Base-by-base conservation (phyloP, 2,113 vertebrate genomes). In the Pseudois nayaur region DNA sequence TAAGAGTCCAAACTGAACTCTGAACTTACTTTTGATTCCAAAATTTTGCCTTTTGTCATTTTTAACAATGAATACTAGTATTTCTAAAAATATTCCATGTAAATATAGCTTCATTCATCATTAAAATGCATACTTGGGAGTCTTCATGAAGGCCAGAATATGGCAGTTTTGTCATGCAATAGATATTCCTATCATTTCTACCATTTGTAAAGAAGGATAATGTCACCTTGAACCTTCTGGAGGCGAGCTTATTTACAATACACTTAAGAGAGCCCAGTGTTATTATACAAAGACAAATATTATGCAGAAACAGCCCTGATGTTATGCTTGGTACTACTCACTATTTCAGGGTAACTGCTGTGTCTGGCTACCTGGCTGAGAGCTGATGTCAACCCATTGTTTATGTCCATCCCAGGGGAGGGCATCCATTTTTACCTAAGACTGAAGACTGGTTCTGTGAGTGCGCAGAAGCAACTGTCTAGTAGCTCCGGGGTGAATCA, bases 401-500 rank as follows among this genome's bases (percentile, higher is more conserved):
- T 96, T 86, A 55, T 36, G 91, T 95, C 95, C 97, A 76, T 87
- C 25, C 91, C 45, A 29, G 1, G 91, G 96, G 31, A 62, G 90
- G 94, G 76, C 54, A 89, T 31, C 45, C 79, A 89, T 95, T 97
- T 94, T 85, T 88, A 89, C 86, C 79, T 29, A 86, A 85, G 87
- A 91, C 8, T 88, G 59, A 89, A 94, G 89, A 59, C 96, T 92
- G 88, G 62, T 23, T 89, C 93, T 50, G 52, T 36, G 90, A 90
- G 45, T 5, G 59, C 14, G 43, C 29, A 92, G 94, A 96, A 57
- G 89, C 97, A 93, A 97, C 96, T 98, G 97, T 95, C 95, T 59
- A 78, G 94, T 13, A 76, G 96, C 93, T 96, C 6, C 48, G 50
- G 79, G 96, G 93, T 62, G 62, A 67, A 67, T 79, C 76, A 82